Evolutionary conservation across 2,888 invertebrate species (phyloP).

Genomic region (Zelleria hepariella): DNA sequence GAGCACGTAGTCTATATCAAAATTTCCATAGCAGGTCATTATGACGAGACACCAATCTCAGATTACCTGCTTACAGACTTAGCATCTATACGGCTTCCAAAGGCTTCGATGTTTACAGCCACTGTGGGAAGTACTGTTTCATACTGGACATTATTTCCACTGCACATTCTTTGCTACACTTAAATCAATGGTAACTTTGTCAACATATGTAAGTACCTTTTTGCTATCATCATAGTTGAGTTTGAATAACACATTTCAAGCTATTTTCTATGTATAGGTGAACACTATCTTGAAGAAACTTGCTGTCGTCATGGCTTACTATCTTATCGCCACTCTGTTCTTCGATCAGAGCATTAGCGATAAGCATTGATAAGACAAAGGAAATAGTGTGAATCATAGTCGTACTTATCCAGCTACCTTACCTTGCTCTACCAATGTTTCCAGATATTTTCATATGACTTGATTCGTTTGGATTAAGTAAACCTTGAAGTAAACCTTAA

Average conservation of each 20-base stretch:
- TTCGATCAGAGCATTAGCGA: background rate
- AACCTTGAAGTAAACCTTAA: background rate
- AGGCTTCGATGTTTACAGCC: background rate
- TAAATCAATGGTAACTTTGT: no score
- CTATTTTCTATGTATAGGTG: background rate
- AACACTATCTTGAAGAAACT: background rate
- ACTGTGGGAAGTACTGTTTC: background rate
- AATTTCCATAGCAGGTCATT: background rate
- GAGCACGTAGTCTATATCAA: background rate
- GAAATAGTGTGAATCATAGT: background rate
- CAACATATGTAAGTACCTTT: no score
- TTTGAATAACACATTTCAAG: no score
- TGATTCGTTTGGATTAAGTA: background rate
- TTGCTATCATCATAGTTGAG: no score
- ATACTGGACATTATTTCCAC: background rate
- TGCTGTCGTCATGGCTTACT: background rate
- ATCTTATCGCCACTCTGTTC: background rate
- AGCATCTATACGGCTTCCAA: background rate
- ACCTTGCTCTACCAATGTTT: no score
- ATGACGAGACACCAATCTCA: background rate
- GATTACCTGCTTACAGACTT: background rate
- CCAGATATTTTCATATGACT: no score
- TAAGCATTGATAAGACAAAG: background rate
- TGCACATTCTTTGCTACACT: background rate
- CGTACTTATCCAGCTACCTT: background rate